These are phyloP conservation scores for Trichoplax adhaerens DNA, from an alignment of 37 sponge, comb jelly and placozoan species.

Conservation along the genomic window DNA sequence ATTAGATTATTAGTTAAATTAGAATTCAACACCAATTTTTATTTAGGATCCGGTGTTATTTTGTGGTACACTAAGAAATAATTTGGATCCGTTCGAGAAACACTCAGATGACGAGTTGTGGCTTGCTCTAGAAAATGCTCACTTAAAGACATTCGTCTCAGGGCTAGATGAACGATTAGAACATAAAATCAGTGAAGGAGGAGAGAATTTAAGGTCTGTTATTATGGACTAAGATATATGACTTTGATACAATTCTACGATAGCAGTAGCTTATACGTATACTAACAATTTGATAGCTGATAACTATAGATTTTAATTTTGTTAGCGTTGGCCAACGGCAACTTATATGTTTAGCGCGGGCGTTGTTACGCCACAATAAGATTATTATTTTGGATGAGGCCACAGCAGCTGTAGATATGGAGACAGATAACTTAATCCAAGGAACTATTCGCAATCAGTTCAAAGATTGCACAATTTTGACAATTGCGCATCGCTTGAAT, in stretches of 20 bases:
- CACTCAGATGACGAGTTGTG: slow-evolving; percentile 58
- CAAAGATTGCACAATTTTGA: slow-evolving; percentile 80
- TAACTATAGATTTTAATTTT: background rate
- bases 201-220: slow-evolving; percentile 69
- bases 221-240: no score
- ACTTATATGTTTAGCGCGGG: slow-evolving; percentile 91
- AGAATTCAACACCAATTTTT: no score
- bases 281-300: no score
- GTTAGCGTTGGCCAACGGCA: slow-evolving; percentile 93
- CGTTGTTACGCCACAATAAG: slow-evolving; percentile 82
- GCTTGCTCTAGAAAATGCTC: slow-evolving; percentile 65
- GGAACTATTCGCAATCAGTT: slow-evolving; percentile 80
- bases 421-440: slow-evolving; percentile 93
- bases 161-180: slow-evolving; percentile 35
- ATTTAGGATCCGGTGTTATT: slow-evolving; percentile 79
- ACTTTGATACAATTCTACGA: no score
- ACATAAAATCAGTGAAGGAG: slow-evolving; percentile 68
- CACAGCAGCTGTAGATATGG: slow-evolving; percentile 95
- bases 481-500: slow-evolving; percentile 94
- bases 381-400: slow-evolving; percentile 93
- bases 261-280: no score
- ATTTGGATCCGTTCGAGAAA: slow-evolving; percentile 73
- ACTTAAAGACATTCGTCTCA: slow-evolving; percentile 48
- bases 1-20: no score
- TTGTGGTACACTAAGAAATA: slow-evolving; percentile 62